These are phyloP conservation scores for Poecilia latipinna DNA, from an alignment of 2,113 vertebrate species.

Conservation along the genomic window DNA sequence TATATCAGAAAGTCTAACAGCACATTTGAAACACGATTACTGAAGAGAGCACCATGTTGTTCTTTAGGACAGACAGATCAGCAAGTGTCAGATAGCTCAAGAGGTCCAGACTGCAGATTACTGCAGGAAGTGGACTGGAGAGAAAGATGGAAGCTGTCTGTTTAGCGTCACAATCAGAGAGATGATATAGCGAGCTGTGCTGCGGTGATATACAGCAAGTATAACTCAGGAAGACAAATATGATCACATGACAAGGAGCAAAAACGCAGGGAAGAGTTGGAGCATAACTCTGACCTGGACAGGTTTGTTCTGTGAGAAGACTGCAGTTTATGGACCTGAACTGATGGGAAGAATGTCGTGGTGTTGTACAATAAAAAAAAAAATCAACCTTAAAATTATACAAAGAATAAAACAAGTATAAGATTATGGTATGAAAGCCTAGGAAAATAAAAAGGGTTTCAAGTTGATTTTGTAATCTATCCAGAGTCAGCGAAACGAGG, in stretches of 20 bases:
- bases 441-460: too few relatives aligned
- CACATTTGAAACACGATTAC: not conserved
- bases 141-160: constrained; percentile 42
- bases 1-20: constrained; percentile 9
- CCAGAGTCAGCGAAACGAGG: too few relatives aligned
- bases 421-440: too few relatives aligned
- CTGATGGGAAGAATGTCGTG: too few relatives aligned
- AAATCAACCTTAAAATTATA: too few relatives aligned
- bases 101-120: not conserved
- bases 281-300: too few relatives aligned
- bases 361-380: too few relatives aligned
- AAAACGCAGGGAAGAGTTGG: not conserved
- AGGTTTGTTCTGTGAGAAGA: too few relatives aligned
- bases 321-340: too few relatives aligned
- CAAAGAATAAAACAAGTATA: too few relatives aligned
- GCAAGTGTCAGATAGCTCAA: not conserved
- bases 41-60: not conserved
- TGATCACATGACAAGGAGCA: not conserved
- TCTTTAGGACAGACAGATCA: not conserved
- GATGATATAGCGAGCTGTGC: constrained; percentile 26
- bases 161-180: constrained; percentile 40
- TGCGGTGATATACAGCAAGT: constrained; percentile 30
- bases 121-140: not conserved
- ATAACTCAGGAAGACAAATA: not conserved
- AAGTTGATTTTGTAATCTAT: too few relatives aligned